Percentiles rank a stretch among this genome's conserved stretches.
Conservation (phyloP, 1,140 invertebrate genomes). For the Bombyx mori region DNA sequence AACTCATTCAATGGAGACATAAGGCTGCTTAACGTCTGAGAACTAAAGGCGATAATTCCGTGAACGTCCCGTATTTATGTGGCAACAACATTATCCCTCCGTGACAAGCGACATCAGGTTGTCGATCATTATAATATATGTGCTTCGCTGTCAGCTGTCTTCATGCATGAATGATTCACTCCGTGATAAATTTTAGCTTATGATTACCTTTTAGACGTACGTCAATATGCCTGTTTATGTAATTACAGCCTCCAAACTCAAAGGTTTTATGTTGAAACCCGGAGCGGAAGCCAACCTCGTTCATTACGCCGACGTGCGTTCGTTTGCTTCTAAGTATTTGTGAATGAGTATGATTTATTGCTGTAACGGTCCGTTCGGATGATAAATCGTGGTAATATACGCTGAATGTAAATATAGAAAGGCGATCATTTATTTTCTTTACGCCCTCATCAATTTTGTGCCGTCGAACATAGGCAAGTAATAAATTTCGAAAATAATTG, state of each 20-base stretch:
- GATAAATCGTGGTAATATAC: constrained; percentile 47
- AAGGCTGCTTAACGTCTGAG: too few species aligned
- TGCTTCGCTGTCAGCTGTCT: constrained; percentile 66
- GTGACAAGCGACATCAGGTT: constrained; percentile 66
- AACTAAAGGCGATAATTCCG: too few species aligned
- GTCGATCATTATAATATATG: constrained; percentile 70
- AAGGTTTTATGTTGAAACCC: constrained; percentile 34
- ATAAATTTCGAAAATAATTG: constrained; percentile 13
- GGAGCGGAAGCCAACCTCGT: constrained; percentile 12
- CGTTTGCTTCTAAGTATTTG: constrained; percentile 32
- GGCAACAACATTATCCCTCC: constrained; percentile 59
- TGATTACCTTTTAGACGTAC: constrained; percentile 67
- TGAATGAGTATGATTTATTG: constrained; percentile 52
- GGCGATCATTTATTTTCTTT: constrained; percentile 32
- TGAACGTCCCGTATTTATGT: neutral
- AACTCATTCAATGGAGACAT: too few species aligned
- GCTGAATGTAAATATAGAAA: constrained; percentile 35
- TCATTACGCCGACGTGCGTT: constrained; percentile 48
- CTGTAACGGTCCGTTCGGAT: constrained; percentile 31
- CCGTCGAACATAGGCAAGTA: constrained; percentile 13
- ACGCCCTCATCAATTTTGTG: constrained; percentile 26
- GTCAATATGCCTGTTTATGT: constrained; percentile 66
- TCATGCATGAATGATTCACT: constrained; percentile 68
- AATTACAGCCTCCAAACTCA: constrained; percentile 50
- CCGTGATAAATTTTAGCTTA: constrained; percentile 69